Evolutionary conservation across 1,140 invertebrate species (phyloP).

Genomic region (Monomorium pharaonis): DNA sequence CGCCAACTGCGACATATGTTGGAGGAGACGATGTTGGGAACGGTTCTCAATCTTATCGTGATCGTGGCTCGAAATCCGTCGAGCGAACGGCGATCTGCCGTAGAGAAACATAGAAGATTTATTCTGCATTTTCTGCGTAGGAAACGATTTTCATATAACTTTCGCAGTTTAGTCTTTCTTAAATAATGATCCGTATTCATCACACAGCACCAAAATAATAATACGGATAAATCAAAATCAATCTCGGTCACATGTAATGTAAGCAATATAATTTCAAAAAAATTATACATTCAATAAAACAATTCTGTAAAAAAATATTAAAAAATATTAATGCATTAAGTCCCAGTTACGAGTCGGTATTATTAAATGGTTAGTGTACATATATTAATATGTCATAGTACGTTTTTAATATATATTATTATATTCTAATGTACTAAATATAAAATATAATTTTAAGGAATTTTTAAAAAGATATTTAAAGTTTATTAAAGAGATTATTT

Average conservation of each 20-base stretch:
- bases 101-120: slow-evolving; percentile 21
- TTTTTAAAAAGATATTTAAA: too few relatives aligned
- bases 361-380: too few relatives aligned
- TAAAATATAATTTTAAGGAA: too few relatives aligned
- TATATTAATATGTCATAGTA: too few relatives aligned
- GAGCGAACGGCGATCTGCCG: slow-evolving; percentile 19
- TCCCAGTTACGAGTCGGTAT: too few relatives aligned
- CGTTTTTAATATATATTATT: too few relatives aligned
- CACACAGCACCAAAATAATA: background rate
- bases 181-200: background rate
- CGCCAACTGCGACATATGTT: slow-evolving; percentile 40
- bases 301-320: too few relatives aligned
- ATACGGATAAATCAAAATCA: background rate
- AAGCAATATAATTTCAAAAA: too few relatives aligned
- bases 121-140: slow-evolving; percentile 10
- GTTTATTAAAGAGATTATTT: too few relatives aligned
- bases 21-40: slow-evolving; percentile 15
- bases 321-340: too few relatives aligned
- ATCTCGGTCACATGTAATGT: background rate
- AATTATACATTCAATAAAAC: too few relatives aligned
- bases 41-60: slow-evolving; percentile 43
- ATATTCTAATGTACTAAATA: too few relatives aligned
- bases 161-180: background rate
- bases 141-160: background rate
- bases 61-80: slow-evolving; percentile 52